Evolutionary conservation across 2,797 vertebrate species (phyloP), one percentile per base, ranked within the genome.

Genomic region (Spea hammondii): DNA sequence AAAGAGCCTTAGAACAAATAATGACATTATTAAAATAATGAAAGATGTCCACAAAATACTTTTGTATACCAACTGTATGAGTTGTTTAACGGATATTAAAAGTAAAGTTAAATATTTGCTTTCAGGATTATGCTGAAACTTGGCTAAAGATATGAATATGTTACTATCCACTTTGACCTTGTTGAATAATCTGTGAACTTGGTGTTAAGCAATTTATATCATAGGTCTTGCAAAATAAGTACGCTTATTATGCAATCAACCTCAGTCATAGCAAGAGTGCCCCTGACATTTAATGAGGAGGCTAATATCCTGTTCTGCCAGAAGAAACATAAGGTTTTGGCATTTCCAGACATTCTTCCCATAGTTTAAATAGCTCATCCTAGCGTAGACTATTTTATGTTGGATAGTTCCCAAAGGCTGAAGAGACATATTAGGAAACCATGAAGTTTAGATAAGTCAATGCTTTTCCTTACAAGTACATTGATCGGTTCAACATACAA

Each of bases 201-300:
- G 49, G 11, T 62, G 44, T 77, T 44, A 72, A 66, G 74, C 70
- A 72, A 81, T 72, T 72, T 76, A 57, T 14, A 72, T 66, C 7
- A 54, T n/a, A 32, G 11, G 32, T 76, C 44, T 77, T 81, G 69
- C 79, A 72, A 81, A 68, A 81, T 48, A n/a, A 73, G 47, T 13
- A 14, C 6, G 47, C 10, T 77, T 77, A 32, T 81, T 77, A 81
- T 69, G 64, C 72, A 81, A 77, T 70, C 55, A 70, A 81, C 70
- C 74, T 70, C 65, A 49, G 74, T 69, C 47, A 51, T 77, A 62
- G 70, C 77, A 68, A 77, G 79, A 81, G 79, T 81, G 79, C 79
- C 73, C 78, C 74, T 81, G 79, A 81, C 79, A 81, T 81, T 81
- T 81, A 77, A 81, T 69, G 74, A 81, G 74, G 64, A 77, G 74